phyloP scores from a whole-genome alignment of 1,140 invertebrate genomes.

The Trichomalopsis sarcophagae region DNA sequence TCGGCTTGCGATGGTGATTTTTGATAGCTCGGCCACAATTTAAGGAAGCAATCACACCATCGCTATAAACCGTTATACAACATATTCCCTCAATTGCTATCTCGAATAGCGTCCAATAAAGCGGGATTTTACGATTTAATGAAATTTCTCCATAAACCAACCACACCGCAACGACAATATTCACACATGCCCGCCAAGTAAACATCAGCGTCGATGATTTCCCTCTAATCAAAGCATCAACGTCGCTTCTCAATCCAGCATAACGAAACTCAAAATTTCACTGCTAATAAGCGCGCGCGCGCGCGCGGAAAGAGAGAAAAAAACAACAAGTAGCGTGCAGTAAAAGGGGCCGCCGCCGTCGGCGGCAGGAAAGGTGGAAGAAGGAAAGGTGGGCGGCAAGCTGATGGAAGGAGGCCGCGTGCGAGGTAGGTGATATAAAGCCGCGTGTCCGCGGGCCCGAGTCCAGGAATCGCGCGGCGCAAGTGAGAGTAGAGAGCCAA shows the following conservation, averaged over 20 bases:
- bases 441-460: constrained; percentile 44
- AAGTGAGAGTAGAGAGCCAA: neutral
- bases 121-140: neutral
- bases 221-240: too few species aligned
- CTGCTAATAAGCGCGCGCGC: neutral
- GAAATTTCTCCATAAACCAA: neutral
- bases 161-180: neutral
- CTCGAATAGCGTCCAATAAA: too few species aligned
- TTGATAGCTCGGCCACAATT: neutral
- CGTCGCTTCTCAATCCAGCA: too few species aligned
- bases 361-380: constrained; percentile 18
- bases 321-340: neutral
- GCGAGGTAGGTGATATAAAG: constrained; percentile 74
- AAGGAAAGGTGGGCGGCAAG: constrained; percentile 56
- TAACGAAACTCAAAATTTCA: neutral
- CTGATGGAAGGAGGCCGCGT: constrained; percentile 62
- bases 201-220: neutral
- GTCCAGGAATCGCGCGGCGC: constrained; percentile 1
- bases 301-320: neutral
- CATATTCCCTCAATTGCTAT: too few species aligned
- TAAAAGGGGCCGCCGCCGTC: neutral
- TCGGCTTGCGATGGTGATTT: neutral
- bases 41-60: constrained; percentile 46
- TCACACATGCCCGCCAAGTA: neutral
- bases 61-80: constrained; percentile 31